Evolutionary conservation across 2,888 invertebrate genomes (phyloP), one percentile per base, ranked within the genome.

Genomic region (Branchellion lobata): DNA sequence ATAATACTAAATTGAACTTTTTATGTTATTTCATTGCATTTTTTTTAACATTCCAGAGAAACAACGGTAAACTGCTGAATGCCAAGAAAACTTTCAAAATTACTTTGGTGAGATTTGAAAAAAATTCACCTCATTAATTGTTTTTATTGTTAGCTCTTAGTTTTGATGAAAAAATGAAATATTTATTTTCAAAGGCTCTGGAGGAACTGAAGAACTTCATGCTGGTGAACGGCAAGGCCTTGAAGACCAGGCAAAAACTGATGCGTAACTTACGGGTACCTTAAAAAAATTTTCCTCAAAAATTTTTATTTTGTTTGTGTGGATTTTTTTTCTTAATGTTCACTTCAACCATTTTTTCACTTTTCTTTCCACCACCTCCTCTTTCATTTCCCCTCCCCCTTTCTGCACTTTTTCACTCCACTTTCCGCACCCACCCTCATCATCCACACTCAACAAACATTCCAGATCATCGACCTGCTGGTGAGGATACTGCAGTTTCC

Each of bases 21-120:
- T 14, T 14, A 40, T 18, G 18, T 18, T 51, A 51, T 18, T 18
- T 51, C 14, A 14, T 18, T 51, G 53, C 18, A 51, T 51, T 18
- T 51, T 18, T 18, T 18, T 51, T 14, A n/a, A 29, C 27, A 31
- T 84, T 84, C 27, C 83, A 86, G 86, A 83, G 86, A 81, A 82
- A 84, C 31, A 83, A 83, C 1, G 83, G 84, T 8, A 81, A 84
- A 21, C 80, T 84, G 31, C 80, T 86, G 77, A 86, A 86, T 81
- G 85, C 85, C 1, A 86, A 85, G 83, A 85, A 85, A 77, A 85
- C 86, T 0, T 85, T 85, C 79, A 84, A 84, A 27, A 83, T 85
- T 1, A 79, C 85, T n/a, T 84, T 84, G 65, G 86, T 86, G 83
- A 68, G 78, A 11, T 40, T 27, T 69, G 3, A 14, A 14, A 2